Conservation (phyloP, 1,140 invertebrate genomes). For the Ceratitis capitata region DNA sequence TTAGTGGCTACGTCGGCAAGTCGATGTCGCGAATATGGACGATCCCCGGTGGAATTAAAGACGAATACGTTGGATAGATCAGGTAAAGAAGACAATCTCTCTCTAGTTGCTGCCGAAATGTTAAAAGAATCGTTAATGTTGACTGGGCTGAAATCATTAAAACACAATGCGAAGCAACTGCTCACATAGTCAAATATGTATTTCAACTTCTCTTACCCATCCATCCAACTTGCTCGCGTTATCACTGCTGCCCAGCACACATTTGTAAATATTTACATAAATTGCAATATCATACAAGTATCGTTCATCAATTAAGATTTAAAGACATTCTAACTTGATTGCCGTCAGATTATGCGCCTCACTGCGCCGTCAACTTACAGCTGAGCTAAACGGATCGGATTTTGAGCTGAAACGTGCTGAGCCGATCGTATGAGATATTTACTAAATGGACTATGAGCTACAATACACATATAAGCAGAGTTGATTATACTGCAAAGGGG, state of each 20-base stretch:
- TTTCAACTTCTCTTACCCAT: too few species aligned
- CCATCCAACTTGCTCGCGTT: too few species aligned
- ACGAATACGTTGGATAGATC: too few species aligned
- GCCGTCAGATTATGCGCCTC: background rate
- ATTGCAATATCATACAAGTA: background rate
- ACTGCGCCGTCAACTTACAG: background rate
- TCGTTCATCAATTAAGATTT: slow-evolving; percentile 28
- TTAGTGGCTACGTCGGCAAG: too few species aligned
- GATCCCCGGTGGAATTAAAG: too few species aligned
- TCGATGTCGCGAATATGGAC: too few species aligned
- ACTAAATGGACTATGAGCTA: background rate
- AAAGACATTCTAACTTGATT: slow-evolving; percentile 7
- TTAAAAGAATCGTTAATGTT: too few species aligned
- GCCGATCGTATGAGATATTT: background rate
- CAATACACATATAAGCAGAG: background rate
- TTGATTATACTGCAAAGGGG: background rate
- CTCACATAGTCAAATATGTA: too few species aligned
- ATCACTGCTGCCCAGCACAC: background rate
- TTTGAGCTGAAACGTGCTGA: background rate
- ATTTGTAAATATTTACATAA: background rate
- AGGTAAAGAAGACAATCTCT: too few species aligned
- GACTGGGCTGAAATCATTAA: too few species aligned
- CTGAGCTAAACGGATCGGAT: background rate
- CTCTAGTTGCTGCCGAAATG: too few species aligned
- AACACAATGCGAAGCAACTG: too few species aligned